phyloP scores from a whole-genome alignment of 1,140 invertebrate species.

The Tribolium castaneum region DNA sequence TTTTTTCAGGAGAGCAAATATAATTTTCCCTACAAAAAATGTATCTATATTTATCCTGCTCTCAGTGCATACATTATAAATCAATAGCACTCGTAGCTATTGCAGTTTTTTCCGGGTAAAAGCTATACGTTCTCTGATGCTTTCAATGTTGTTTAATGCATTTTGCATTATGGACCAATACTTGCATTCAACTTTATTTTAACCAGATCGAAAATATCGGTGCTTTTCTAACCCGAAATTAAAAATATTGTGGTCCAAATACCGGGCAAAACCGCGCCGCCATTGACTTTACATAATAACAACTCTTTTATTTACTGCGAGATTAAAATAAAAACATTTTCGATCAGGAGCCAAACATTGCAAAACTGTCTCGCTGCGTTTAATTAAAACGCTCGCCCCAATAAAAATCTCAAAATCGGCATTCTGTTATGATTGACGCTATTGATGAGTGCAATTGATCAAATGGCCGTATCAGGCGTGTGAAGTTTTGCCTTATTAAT shows the following conservation, averaged over 20 bases:
- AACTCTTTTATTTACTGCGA: conserved; percentile 23
- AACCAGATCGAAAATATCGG: too few species aligned
- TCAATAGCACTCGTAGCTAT: not conserved
- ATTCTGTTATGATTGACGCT: not conserved
- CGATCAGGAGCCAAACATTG: conserved; percentile 17
- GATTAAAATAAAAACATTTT: conserved; percentile 15
- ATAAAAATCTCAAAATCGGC: not conserved
- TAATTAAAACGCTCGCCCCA: not conserved
- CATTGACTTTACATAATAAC: conserved; percentile 5
- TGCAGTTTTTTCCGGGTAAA: not conserved
- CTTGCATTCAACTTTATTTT: too few species aligned
- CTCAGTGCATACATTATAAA: not conserved
- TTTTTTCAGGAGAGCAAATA: not conserved
- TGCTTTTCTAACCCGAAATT: not conserved
- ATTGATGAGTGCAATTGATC: not conserved
- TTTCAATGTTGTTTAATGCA: too few species aligned
- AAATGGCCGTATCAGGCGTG: not conserved
- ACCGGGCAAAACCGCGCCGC: not conserved
- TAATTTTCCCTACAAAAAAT: not conserved
- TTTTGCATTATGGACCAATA: too few species aligned
- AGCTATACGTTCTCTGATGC: not conserved
- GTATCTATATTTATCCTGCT: not conserved
- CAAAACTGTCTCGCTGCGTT: conserved; percentile 16
- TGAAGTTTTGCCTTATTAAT: conserved; percentile 4
- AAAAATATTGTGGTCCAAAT: not conserved